phyloP scores from a whole-genome alignment of 2,113 vertebrate genomes.

The Myotis yumanensis region DNA sequence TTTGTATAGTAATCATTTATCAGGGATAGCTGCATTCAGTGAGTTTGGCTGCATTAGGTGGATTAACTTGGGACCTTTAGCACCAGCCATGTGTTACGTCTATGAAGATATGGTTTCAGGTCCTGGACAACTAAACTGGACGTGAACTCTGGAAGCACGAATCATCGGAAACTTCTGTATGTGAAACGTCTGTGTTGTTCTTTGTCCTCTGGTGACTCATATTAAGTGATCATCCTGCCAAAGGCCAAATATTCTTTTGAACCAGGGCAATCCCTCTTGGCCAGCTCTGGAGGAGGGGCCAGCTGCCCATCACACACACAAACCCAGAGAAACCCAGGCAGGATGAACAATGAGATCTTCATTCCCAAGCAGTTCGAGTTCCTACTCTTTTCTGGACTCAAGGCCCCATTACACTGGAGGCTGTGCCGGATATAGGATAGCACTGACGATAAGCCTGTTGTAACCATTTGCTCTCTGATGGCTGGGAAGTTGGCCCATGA shows the following conservation, averaged over 20 bases:
- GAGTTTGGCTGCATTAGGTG: background rate
- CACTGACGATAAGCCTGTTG: background rate
- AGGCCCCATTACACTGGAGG: background rate
- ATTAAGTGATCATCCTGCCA: background rate
- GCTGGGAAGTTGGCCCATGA: background rate
- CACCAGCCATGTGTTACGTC: background rate
- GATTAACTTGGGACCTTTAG: background rate
- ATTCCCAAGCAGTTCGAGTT: background rate
- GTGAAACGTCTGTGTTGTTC: background rate
- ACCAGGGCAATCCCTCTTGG: background rate
- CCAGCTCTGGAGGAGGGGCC: background rate
- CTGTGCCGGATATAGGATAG: background rate
- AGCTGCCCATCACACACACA: background rate
- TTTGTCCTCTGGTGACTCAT: background rate
- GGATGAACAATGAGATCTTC: background rate
- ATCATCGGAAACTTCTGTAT: background rate
- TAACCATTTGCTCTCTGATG: background rate
- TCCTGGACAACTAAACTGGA: background rate
- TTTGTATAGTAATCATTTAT: background rate
- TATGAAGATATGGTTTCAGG: background rate
- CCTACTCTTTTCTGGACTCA: background rate
- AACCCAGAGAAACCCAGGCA: background rate
- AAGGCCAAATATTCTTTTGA: background rate
- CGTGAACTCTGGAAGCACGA: background rate
- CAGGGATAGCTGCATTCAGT: background rate